Percentiles rank a stretch among this genome's conserved stretches.
Evolutionary conservation across 2,113 vertebrate genomes (phyloP).

Genomic region (Microcebus ravelobensis): DNA sequence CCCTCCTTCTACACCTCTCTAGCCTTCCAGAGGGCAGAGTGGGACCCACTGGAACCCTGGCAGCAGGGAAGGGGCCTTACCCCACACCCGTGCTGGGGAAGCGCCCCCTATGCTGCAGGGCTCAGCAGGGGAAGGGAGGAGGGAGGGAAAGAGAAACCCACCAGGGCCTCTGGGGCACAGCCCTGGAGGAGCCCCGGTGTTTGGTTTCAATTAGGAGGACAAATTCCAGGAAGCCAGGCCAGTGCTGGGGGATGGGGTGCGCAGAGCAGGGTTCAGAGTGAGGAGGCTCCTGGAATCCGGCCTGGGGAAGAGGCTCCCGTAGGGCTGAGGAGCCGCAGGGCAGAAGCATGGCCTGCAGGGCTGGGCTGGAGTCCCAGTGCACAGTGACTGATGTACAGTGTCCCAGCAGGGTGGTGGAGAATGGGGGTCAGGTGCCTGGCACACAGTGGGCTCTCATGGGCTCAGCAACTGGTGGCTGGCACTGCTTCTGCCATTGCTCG

Average conservation of each 20-base stretch:
- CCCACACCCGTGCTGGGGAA: constrained; percentile 10
- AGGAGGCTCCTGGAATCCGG: constrained; percentile 69
- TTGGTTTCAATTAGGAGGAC: constrained; percentile 83
- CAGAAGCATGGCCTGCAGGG: neutral
- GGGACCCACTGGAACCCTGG: neutral
- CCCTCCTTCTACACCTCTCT: neutral
- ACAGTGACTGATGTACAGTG: neutral
- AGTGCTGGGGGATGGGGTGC: constrained; percentile 70
- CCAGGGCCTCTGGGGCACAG: constrained; percentile 78
- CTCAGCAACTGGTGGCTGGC: neutral
- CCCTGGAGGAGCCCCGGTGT: constrained; percentile 78
- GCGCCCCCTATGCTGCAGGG: neutral
- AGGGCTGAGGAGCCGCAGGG: constrained; percentile 1
- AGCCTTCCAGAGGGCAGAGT: neutral
- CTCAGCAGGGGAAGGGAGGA: constrained; percentile 54
- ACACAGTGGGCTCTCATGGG: neutral
- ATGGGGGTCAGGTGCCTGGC: neutral
- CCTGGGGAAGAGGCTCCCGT: constrained; percentile 51
- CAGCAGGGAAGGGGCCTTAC: neutral
- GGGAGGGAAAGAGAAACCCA: constrained; percentile 71
- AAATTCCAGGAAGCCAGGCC: constrained; percentile 81
- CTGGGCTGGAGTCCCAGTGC: neutral
- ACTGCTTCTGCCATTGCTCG: neutral
- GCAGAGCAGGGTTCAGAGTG: constrained; percentile 31
- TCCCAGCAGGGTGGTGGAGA: neutral